Percentiles rank a stretch among this genome's conserved stretches.
Evolutionary conservation across 2,888 invertebrate genomes (phyloP).

Genomic region (Macaria notata): DNA sequence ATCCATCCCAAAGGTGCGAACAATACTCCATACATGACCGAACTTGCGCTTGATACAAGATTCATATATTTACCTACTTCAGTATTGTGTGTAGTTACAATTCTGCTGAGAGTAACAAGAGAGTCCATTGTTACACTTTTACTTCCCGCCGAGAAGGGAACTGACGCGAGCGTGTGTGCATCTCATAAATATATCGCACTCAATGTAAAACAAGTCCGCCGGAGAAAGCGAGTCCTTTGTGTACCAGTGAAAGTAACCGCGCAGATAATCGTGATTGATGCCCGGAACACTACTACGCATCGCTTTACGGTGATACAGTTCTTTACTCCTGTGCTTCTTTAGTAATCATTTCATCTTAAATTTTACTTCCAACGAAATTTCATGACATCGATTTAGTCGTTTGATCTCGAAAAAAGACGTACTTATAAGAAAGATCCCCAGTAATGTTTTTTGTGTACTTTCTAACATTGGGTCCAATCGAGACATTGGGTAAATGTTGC

Average conservation of each 20-base stretch:
- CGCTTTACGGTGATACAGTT: conserved; percentile 28
- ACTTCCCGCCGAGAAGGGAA: conserved; percentile 27
- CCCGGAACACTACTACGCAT: conserved; percentile 36
- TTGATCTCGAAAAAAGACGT: no score
- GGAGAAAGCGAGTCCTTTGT: conserved; percentile 71
- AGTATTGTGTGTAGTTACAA: no score
- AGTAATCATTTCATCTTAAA: no score
- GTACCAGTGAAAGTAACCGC: conserved; percentile 61
- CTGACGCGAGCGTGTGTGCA: conserved; percentile 4
- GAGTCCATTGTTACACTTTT: conserved; percentile 22
- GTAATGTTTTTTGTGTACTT: no score
- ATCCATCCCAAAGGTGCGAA: no score
- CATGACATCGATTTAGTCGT: no score
- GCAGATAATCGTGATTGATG: conserved; percentile 53
- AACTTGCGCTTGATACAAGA: no score
- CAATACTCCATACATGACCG: no score
- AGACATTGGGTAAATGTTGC: conserved; percentile 8
- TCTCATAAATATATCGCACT: conserved; percentile 41
- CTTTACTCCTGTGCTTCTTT: no score
- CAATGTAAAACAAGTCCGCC: conserved; percentile 53
- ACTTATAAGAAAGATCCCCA: no score
- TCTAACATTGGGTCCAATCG: background rate
- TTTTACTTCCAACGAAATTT: no score
- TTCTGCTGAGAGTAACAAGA: conserved; percentile 3
- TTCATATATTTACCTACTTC: no score